These are phyloP conservation scores for Sorex fumeus DNA, from an alignment of 2,113 vertebrate species.

Conservation along the genomic window DNA sequence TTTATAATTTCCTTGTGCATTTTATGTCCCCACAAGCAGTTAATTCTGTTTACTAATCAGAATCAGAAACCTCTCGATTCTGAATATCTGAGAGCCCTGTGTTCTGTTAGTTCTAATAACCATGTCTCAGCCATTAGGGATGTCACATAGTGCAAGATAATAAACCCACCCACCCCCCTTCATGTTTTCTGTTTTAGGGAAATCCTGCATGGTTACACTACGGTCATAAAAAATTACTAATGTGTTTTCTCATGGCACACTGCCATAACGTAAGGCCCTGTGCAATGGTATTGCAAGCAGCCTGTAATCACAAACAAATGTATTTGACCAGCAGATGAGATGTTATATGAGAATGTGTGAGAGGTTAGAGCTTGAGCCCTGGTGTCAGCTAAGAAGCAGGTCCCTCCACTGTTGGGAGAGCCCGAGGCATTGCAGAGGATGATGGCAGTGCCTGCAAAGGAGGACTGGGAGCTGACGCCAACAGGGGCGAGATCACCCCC, in stretches of 20 bases:
- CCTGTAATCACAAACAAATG: constrained; percentile 91
- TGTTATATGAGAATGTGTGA: constrained; percentile 89
- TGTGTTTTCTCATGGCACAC: constrained; percentile 90
- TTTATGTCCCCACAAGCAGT: constrained; percentile 64
- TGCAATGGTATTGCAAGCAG: constrained; percentile 84
- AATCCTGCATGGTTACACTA: constrained; percentile 87
- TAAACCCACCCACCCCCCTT: constrained; percentile 87
- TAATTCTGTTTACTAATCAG: constrained; percentile 77
- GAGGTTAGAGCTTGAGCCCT: constrained; percentile 83
- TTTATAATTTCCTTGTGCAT: constrained; percentile 55
- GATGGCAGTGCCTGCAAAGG: constrained; percentile 74
- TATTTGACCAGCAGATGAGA: constrained; percentile 87
- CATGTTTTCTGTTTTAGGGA: constrained; percentile 86
- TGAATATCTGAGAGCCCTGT: constrained; percentile 82
- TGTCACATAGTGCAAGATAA: constrained; percentile 87
- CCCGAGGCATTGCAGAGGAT: constrained; percentile 80
- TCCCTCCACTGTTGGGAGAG: constrained; percentile 77
- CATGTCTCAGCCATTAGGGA: constrained; percentile 83
- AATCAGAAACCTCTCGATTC: constrained; percentile 85
- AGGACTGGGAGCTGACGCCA: constrained; percentile 5
- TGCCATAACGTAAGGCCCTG: constrained; percentile 86
- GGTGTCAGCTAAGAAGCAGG: constrained; percentile 78
- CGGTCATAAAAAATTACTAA: constrained; percentile 89
- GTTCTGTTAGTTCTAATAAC: constrained; percentile 84
- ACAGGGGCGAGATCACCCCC: constrained; percentile 77